Percentiles rank a stretch among this genome's conserved stretches.
phyloP scores from a whole-genome alignment of 2,797 vertebrate genomes.

The Alosa sapidissima region DNA sequence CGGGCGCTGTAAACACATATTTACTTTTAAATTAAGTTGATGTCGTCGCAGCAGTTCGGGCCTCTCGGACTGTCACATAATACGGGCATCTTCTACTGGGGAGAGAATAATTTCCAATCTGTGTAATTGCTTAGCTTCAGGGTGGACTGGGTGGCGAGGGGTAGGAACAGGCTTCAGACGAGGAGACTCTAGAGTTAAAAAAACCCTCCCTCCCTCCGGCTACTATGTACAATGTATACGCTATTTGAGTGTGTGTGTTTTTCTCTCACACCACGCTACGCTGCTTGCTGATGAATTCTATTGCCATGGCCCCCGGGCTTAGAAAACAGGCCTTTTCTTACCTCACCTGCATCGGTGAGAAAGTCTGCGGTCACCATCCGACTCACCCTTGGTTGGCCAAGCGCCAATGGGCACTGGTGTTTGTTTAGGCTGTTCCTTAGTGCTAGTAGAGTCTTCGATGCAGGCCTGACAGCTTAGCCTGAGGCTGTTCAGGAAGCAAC shows the following conservation, averaged over 20 bases:
- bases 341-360: conserved; percentile 67
- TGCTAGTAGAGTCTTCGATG: conserved; percentile 45
- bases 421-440: conserved; percentile 53
- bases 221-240: conserved; percentile 18
- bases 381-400: conserved; percentile 68
- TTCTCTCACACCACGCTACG: conserved; percentile 46
- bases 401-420: conserved; percentile 51
- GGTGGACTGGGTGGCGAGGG: conserved; percentile 36
- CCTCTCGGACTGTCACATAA: conserved; percentile 55
- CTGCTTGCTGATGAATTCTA: conserved; percentile 65
- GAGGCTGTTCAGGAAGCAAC: conserved; percentile 63
- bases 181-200: conserved; percentile 52
- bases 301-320: conserved; percentile 62
- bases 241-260: conserved; percentile 21
- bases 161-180: background rate
- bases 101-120: conserved; percentile 53
- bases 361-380: conserved; percentile 63
- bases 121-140: conserved; percentile 63
- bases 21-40: conserved; percentile 69
- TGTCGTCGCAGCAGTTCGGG: conserved; percentile 48
- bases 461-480: conserved; percentile 66
- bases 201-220: conserved; percentile 52
- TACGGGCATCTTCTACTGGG: conserved; percentile 50
- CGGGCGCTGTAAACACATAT: conserved; percentile 63
- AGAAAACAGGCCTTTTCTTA: conserved; percentile 62